phyloP scores from a whole-genome alignment of 2,797 vertebrate genomes.

The Ctenopoma multispine region DNA sequence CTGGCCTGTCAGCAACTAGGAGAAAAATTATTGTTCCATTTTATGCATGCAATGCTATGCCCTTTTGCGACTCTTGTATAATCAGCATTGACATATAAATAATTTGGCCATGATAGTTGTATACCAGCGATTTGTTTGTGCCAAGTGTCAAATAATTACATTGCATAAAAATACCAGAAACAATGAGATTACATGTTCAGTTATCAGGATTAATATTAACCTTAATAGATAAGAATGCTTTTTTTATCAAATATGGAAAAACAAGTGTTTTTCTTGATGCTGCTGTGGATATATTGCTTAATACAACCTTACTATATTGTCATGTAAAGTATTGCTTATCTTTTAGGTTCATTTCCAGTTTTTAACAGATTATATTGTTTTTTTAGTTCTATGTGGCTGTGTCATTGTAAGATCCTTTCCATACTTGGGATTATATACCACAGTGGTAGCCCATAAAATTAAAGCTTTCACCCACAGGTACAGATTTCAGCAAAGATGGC shows the following conservation, averaged over 20 bases:
- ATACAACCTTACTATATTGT: not conserved
- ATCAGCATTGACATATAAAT: slow-evolving; percentile 60
- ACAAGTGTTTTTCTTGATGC: no score
- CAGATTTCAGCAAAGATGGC: slow-evolving; percentile 93
- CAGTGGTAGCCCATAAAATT: not conserved
- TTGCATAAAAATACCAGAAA: slow-evolving; percentile 8
- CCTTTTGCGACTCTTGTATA: slow-evolving; percentile 43
- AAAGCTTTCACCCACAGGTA: slow-evolving; percentile 75
- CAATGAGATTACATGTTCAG: not conserved
- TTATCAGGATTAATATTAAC: not conserved
- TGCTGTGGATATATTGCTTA: not conserved
- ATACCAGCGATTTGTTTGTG: slow-evolving; percentile 46
- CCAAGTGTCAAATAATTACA: slow-evolving; percentile 43
- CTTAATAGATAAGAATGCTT: not conserved
- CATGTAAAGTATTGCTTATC: not conserved
- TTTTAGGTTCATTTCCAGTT: not conserved
- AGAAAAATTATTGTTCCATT: slow-evolving; percentile 78
- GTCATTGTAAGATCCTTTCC: not conserved
- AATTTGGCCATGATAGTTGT: slow-evolving; percentile 49
- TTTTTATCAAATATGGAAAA: not conserved
- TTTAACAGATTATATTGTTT: not conserved
- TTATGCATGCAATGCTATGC: slow-evolving; percentile 62
- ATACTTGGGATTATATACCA: not conserved
- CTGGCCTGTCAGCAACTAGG: slow-evolving; percentile 77
- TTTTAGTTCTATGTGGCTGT: no score